phyloP scores from a whole-genome alignment of 92 coral and sea anemone genomes.

The Isaurus tuberculatus region DNA sequence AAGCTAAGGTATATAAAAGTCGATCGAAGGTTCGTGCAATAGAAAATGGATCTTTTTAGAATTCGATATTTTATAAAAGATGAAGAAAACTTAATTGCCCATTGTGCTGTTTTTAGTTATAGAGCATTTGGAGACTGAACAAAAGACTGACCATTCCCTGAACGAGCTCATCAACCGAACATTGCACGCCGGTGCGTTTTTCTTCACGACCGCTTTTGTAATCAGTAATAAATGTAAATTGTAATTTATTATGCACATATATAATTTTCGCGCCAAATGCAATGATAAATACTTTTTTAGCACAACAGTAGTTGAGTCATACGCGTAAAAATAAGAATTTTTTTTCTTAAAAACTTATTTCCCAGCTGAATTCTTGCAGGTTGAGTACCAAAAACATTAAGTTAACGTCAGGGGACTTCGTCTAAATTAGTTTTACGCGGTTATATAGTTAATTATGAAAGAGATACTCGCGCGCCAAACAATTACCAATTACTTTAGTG shows the following conservation, averaged over 20 bases:
- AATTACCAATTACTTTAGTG: conserved; percentile 7
- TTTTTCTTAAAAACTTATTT: not conserved
- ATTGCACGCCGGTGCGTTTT: not conserved
- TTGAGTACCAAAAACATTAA: conserved; percentile 15
- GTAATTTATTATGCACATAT: not conserved
- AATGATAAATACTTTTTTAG: not conserved
- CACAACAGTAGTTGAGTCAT: conserved; percentile 6
- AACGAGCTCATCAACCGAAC: not conserved
- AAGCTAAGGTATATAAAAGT: not conserved
- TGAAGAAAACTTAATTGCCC: conserved; percentile 15
- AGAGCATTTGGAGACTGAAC: conserved; percentile 7
- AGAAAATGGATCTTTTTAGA: not conserved
- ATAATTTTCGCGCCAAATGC: too few species aligned
- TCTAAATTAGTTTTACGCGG: not conserved
- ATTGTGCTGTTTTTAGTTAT: conserved; percentile 14
- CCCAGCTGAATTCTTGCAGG: not conserved
- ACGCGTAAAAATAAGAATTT: conserved; percentile 8
- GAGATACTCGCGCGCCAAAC: not conserved
- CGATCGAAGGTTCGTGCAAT: conserved; percentile 15
- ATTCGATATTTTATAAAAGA: conserved; percentile 14
- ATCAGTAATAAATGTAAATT: not conserved
- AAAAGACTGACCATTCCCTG: too few species aligned
- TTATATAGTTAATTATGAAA: conserved; percentile 15
- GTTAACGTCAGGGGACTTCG: not conserved
- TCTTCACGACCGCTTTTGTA: too few species aligned